phyloP scores from a whole-genome alignment of 1,140 invertebrate species.

The Leguminivora glycinivorella region DNA sequence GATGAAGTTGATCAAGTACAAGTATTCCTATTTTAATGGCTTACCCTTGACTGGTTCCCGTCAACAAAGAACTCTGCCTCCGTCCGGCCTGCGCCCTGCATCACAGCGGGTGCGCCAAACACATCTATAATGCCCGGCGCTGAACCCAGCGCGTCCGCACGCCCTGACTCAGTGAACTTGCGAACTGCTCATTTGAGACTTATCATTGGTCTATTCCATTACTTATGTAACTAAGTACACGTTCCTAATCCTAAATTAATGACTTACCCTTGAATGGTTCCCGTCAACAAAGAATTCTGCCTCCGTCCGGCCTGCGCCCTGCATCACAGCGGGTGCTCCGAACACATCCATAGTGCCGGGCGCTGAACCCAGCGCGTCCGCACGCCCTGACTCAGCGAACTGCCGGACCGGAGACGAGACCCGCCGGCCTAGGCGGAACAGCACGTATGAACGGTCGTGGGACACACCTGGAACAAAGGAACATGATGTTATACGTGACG shows the following conservation, averaged over 20 bases:
- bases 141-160: conserved; percentile 59
- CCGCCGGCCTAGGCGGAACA: conserved; percentile 88
- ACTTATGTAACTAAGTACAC: no score
- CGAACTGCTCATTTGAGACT: conserved; percentile 82
- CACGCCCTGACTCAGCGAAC: conserved; percentile 86
- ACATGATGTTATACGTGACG: no score
- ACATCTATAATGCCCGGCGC: conserved; percentile 85
- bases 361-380: conserved; percentile 60
- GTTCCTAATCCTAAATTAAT: no score
- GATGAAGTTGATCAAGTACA: no score
- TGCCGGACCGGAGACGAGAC: conserved; percentile 87
- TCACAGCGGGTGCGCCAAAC: conserved; percentile 89
- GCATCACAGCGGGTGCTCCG: conserved; percentile 85
- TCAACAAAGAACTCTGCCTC: conserved; percentile 93
- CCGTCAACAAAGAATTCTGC: conserved; percentile 94
- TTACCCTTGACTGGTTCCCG: conserved; percentile 91
- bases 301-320: conserved; percentile 89
- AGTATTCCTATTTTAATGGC: no score
- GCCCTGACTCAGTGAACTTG: conserved; percentile 87
- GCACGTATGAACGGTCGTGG: conserved; percentile 88
- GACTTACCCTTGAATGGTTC: conserved; percentile 89
- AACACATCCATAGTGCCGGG: conserved; percentile 88
- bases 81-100: conserved; percentile 87
- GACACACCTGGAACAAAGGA: conserved; percentile 86
- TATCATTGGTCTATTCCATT: no score